Evolutionary conservation across 2,888 invertebrate species (phyloP).

Genomic region (Campaea margaritaria): DNA sequence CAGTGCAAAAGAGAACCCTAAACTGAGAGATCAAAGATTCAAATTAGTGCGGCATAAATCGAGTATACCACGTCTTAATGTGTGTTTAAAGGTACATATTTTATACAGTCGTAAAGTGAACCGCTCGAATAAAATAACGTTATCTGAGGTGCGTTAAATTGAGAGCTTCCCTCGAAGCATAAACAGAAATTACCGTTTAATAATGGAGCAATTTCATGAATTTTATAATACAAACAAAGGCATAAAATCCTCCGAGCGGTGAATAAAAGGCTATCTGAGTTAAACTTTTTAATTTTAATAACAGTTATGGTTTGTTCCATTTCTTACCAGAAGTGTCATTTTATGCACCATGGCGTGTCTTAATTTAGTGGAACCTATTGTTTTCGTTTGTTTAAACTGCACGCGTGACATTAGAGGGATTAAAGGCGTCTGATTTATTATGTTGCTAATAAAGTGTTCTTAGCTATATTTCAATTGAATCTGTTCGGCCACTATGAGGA

Average conservation of each 20-base stretch:
- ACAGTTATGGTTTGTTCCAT: conserved; percentile 6
- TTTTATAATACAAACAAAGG: conserved; percentile 47
- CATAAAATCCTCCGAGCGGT: conserved; percentile 20
- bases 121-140: conserved; percentile 64
- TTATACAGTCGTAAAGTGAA: conserved; percentile 64
- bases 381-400: no score
- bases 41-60: conserved; percentile 2
- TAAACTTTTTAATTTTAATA: conserved; percentile 24
- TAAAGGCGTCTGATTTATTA: no score
- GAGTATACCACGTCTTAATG: conserved; percentile 20
- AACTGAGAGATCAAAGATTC: neutral
- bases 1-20: conserved; percentile 8
- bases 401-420: no score
- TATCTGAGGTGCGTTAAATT: conserved; percentile 69
- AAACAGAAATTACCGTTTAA: conserved; percentile 57
- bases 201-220: conserved; percentile 52
- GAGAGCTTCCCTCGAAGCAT: conserved; percentile 55
- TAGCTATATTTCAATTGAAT: no score
- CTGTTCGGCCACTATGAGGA: no score
- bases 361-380: no score
- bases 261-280: conserved; percentile 11
- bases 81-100: conserved; percentile 47
- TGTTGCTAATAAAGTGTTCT: no score
- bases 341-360: no score
- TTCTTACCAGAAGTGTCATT: neutral